These are phyloP conservation scores for Chondrosia reniformis DNA, from an alignment of 37 sponge, comb jelly and placozoan species.

Conservation along the genomic window DNA sequence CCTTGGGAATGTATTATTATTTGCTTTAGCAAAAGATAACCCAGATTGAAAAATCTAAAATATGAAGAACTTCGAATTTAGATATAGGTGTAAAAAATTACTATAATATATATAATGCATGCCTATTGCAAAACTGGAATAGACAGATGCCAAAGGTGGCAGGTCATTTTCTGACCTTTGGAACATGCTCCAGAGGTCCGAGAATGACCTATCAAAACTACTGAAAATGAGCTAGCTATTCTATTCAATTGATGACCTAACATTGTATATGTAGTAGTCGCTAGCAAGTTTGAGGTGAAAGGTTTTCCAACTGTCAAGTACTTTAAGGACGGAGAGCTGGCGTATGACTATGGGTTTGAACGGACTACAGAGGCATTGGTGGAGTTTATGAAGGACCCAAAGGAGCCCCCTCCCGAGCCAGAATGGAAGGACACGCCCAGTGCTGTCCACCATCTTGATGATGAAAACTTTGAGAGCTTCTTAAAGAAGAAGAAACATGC, in stretches of 20 bases:
- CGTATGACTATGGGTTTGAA: slow-evolving; percentile 63
- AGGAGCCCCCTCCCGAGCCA: slow-evolving; percentile 79
- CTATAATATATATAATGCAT: no score
- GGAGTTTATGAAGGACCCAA: slow-evolving; percentile 89
- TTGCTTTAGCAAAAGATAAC: no score
- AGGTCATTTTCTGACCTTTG: slow-evolving; percentile 86
- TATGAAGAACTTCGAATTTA: no score
- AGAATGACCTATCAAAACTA: no score
- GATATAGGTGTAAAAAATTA: no score
- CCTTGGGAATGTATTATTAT: no score
- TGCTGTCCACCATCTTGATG: slow-evolving; percentile 63
- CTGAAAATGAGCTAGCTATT: no score
- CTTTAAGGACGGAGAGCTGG: slow-evolving; percentile 57
- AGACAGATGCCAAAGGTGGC: slow-evolving; percentile 47
- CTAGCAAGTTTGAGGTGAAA: slow-evolving; percentile 85
- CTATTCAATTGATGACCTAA: no score
- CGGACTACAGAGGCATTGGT: slow-evolving; percentile 63
- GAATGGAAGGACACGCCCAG: slow-evolving; percentile 74
- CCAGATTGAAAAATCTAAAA: no score
- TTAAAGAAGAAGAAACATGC: slow-evolving; percentile 86
- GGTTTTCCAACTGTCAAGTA: slow-evolving; percentile 84
- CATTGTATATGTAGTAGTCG: slow-evolving; percentile 90
- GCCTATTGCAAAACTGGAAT: no score
- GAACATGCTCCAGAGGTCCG: no score
- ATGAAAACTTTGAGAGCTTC: slow-evolving; percentile 48